A percentile compares a stretch with the other conserved stretches of the same genome.
Conservation (phyloP, 2,113 vertebrate species). For the Siniperca knerii region DNA sequence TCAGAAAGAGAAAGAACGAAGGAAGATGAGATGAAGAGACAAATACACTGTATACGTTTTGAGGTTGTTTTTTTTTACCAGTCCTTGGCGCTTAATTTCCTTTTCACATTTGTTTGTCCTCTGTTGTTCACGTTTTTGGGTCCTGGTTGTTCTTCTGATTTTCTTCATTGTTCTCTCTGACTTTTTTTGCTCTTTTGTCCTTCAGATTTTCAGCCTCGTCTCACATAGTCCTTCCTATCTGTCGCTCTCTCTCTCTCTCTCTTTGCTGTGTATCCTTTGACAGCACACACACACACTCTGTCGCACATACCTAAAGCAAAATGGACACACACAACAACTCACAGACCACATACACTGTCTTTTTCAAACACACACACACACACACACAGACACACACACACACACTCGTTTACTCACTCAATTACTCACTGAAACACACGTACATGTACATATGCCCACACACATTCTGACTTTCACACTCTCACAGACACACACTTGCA, state of each 20-base stretch:
- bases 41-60: conserved; percentile 61
- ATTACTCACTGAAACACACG: conserved; percentile 17
- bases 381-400: background rate
- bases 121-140: conserved; percentile 47
- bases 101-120: conserved; percentile 53
- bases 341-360: background rate
- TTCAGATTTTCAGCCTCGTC: conserved; percentile 33
- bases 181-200: conserved; percentile 22
- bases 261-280: conserved; percentile 10
- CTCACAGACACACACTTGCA: conserved; percentile 65
- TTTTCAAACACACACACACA: background rate
- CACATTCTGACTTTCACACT: conserved; percentile 28
- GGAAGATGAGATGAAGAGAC: conserved; percentile 54
- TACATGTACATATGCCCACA: background rate
- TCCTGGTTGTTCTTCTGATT: conserved; percentile 31
- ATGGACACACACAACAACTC: conserved; percentile 15
- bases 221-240: conserved; percentile 37
- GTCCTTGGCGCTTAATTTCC: conserved; percentile 60
- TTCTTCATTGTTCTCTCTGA: conserved; percentile 48
- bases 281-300: conserved; percentile 1
- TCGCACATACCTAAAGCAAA: conserved; percentile 23
- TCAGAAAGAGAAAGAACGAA: conserved; percentile 56
- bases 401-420: conserved; percentile 6
- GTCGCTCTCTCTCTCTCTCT: conserved; percentile 11
- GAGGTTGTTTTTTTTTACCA: conserved; percentile 66